Conservation (phyloP, 2,888 invertebrate species). For the Apodemia duryi region DNA sequence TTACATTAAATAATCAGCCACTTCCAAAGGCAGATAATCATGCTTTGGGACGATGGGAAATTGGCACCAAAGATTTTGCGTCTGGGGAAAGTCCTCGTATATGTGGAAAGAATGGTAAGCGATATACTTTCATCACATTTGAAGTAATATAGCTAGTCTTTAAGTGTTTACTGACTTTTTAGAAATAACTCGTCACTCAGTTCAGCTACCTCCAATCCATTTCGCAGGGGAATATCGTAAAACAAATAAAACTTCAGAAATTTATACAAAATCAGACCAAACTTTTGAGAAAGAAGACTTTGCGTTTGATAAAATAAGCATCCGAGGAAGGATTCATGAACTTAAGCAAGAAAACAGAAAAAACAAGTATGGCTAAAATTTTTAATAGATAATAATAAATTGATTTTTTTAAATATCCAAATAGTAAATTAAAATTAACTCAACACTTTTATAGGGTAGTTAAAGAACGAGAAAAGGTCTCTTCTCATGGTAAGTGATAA, state of each 20-base stretch:
- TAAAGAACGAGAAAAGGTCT: too few relatives aligned
- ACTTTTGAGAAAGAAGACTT: slow-evolving; percentile 11
- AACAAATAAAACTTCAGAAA: slow-evolving; percentile 23
- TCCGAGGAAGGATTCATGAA: slow-evolving; percentile 56
- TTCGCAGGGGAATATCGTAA: slow-evolving; percentile 40
- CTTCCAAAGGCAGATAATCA: slow-evolving; percentile 36
- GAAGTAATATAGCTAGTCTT: not conserved
- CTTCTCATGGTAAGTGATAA: not conserved
- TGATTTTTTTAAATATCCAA: too few relatives aligned
- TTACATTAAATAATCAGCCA: slow-evolving; percentile 40
- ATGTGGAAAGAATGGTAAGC: slow-evolving; percentile 47
- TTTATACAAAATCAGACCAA: slow-evolving; percentile 1
- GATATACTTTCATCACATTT: not conserved
- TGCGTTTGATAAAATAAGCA: slow-evolving; percentile 45
- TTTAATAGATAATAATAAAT: too few relatives aligned
- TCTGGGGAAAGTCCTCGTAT: slow-evolving; percentile 55
- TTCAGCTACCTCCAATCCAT: slow-evolving; percentile 56
- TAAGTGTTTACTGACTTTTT: slow-evolving; percentile 17
- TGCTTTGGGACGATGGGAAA: slow-evolving; percentile 47
- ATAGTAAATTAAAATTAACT: too few relatives aligned
- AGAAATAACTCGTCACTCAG: slow-evolving; percentile 33
- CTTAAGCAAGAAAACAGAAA: slow-evolving; percentile 44
- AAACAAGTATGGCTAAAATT: slow-evolving; percentile 20
- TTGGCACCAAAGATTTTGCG: slow-evolving; percentile 46
- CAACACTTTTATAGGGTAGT: too few relatives aligned